Evolutionary conservation across 53 echinoderm and acorn worm genomes (phyloP).

Genomic region (Holothuria leucospilota): DNA sequence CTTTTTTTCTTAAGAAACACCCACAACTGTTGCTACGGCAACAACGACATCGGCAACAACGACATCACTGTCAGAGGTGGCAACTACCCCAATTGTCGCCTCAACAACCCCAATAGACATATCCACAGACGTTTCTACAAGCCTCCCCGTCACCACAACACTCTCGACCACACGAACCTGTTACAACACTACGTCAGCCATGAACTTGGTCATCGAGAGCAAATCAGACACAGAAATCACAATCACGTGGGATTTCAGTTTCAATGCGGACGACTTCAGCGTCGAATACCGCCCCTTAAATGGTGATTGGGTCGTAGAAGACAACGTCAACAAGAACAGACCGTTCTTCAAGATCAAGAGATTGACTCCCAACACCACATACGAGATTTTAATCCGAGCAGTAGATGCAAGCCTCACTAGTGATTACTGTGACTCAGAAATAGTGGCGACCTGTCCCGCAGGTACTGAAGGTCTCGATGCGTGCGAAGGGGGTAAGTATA

Average conservation of each 20-base stretch:
- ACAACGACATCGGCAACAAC: no score
- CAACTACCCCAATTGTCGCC: no score
- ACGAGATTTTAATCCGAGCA: slow-evolving; percentile 16
- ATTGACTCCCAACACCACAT: not conserved
- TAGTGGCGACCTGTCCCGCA: not conserved
- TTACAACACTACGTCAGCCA: slow-evolving; percentile 8
- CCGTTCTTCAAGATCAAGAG: slow-evolving; percentile 13
- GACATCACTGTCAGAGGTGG: no score
- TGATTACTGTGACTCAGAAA: not conserved
- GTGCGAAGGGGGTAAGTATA: not conserved
- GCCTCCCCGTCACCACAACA: not conserved
- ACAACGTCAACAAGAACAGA: not conserved
- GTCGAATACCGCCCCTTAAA: not conserved
- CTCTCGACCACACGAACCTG: slow-evolving; percentile 41
- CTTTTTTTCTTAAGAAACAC: slow-evolving; percentile 12
- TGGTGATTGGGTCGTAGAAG: not conserved
- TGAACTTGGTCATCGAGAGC: slow-evolving; percentile 13
- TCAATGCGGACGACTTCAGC: slow-evolving; percentile 13
- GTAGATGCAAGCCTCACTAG: not conserved
- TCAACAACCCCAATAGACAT: no score
- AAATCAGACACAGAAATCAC: not conserved
- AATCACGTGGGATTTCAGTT: slow-evolving; percentile 4
- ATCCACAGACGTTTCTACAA: no score
- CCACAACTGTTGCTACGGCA: slow-evolving; percentile 39
- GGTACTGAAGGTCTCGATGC: slow-evolving; percentile 6